Evolutionary conservation across 1,140 invertebrate species (phyloP).

Genomic region (Oreohelix idahoensis): DNA sequence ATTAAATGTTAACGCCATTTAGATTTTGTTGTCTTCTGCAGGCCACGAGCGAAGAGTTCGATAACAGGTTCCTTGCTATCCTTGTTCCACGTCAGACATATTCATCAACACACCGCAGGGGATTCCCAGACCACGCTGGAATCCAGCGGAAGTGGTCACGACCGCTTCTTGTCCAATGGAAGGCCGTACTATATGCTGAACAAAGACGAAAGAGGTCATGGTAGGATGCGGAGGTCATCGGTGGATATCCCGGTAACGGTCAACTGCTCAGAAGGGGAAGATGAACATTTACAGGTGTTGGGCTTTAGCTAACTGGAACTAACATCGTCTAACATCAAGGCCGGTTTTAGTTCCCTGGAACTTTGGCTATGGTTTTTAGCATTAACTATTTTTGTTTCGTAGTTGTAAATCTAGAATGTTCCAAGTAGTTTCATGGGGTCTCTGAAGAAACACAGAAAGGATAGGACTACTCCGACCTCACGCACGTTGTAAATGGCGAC

Average conservation of each 20-base stretch:
- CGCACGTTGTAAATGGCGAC: too few relatives aligned
- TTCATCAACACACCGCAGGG: background rate
- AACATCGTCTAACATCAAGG: too few relatives aligned
- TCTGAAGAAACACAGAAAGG: too few relatives aligned
- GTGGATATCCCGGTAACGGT: background rate
- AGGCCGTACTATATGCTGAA: background rate
- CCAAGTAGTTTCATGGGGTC: too few relatives aligned
- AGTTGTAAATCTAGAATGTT: too few relatives aligned
- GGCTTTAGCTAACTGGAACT: background rate
- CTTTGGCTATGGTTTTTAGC: too few relatives aligned
- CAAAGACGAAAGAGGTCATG: too few relatives aligned
- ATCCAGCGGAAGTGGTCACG: constrained; percentile 1
- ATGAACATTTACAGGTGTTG: background rate
- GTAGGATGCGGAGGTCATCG: background rate
- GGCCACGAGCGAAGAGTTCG: background rate
- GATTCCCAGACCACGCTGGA: background rate
- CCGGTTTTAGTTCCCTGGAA: too few relatives aligned
- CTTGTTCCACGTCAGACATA: background rate
- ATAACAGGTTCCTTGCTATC: constrained; percentile 4
- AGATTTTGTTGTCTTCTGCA: background rate
- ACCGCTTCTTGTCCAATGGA: background rate
- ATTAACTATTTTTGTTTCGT: too few relatives aligned
- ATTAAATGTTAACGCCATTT: too few relatives aligned
- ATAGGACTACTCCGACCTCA: too few relatives aligned
- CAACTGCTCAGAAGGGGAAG: background rate